phyloP scores from a whole-genome alignment of 53 echinoderm and acorn worm genomes.

The Stichopus horrens region DNA sequence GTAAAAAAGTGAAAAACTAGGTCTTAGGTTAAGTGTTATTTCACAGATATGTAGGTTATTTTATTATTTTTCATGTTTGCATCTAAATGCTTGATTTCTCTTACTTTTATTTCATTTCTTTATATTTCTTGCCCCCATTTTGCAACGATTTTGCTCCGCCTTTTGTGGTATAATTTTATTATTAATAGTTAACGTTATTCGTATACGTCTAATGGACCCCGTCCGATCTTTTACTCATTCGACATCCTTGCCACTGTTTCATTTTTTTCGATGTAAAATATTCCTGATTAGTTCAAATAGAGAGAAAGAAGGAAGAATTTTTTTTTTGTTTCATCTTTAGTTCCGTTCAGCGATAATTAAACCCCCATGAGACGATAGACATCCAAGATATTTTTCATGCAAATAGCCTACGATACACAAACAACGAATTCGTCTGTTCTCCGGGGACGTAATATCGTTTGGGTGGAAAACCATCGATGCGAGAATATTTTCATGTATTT shows the following conservation, averaged over 20 bases:
- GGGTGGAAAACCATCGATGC: constrained; percentile 26
- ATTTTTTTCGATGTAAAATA: constrained; percentile 13
- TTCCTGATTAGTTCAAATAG: constrained; percentile 21
- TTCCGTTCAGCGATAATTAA: constrained; percentile 33
- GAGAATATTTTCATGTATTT: constrained; percentile 37
- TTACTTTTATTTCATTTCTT: not conserved
- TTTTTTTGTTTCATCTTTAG: not conserved
- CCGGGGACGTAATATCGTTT: constrained; percentile 35
- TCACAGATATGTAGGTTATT: constrained; percentile 10
- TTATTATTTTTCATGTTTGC: not conserved
- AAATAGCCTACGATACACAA: constrained; percentile 29
- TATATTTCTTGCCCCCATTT: constrained; percentile 5
- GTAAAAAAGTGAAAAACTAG: not conserved
- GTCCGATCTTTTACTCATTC: not conserved
- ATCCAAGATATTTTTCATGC: constrained; percentile 32
- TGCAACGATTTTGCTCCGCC: constrained; percentile 2
- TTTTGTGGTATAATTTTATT: constrained; percentile 18
- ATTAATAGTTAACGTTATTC: constrained; percentile 6
- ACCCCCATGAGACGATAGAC: constrained; percentile 6
- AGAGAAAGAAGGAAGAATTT: too few relatives aligned
- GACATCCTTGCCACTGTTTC: constrained; percentile 3
- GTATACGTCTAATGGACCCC: constrained; percentile 1
- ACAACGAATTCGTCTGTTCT: constrained; percentile 26
- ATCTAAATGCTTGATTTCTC: not conserved
- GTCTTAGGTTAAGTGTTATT: constrained; percentile 6